Evolutionary conservation across 2,113 vertebrate species (phyloP), one percentile per base, ranked within the genome.

Genomic region (Chloropsis hardwickii): DNA sequence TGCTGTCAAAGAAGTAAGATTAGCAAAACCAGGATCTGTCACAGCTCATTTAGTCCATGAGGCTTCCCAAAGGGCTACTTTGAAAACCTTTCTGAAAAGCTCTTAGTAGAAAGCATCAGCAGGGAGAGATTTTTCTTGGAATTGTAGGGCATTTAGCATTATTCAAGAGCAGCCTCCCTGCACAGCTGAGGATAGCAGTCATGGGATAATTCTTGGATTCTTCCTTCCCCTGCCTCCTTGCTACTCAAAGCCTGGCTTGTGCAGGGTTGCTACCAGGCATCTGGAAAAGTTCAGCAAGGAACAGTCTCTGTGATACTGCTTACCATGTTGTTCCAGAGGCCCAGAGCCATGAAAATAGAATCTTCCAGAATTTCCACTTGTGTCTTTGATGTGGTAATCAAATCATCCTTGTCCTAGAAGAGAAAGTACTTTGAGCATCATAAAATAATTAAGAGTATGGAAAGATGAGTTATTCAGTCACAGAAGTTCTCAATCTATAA

Each of bases 251-350:
- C 5, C 42, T 83, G 29, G n/a, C 50, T 71, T 9, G 0, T 10
- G 16, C 39, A 35, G 27, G 79, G 25, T 5, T 79, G 58, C 42
- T 86, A 29, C n/a, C 19, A 57, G 29, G 62, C 18, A 39, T 17
- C 42, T 0, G 0, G 51, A 40, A 24, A 88, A 69, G 50, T 20
- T 42, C 23, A 65, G 62, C 35, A 93, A 94, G 33, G 39, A 94
- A 71, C 6, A 24, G 4, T 16, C 6, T 5, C 61, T 64, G 33
- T 40, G 16, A 28, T 44, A 44, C 27, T 62, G 27, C 94, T 95
- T 85, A 97, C 96, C 95, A 97, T 98, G 83, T 61, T 97, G 86
- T 98, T 98, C 98, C 98, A 98, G 86, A 98, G 96, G 22, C 58
- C 81, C 69, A 97, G 24, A 80, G 92, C 56, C 5, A 98, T 48